phyloP scores from a whole-genome alignment of 2,888 invertebrate genomes.

The Ormia ochracea region DNA sequence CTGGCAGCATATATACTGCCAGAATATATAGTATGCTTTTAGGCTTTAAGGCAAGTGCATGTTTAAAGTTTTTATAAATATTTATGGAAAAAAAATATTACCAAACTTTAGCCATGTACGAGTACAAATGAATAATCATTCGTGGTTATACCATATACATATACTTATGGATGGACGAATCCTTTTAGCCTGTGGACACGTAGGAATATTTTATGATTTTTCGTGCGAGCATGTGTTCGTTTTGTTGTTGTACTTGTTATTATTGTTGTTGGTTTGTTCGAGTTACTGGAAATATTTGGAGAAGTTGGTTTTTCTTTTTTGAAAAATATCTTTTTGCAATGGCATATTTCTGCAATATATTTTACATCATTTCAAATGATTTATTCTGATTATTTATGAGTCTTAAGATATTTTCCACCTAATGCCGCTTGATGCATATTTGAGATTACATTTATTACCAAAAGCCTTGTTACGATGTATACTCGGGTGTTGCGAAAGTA shows the following conservation, averaged over 20 bases:
- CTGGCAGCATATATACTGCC: neutral
- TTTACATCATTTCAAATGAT: constrained; percentile 44
- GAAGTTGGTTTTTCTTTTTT: constrained; percentile 5
- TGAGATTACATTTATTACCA: constrained; percentile 27
- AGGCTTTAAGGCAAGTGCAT: constrained; percentile 36
- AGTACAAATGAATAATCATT: neutral
- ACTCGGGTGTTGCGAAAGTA: too few relatives aligned
- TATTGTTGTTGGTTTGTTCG: neutral
- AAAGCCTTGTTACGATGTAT: neutral
- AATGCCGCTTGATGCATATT: constrained; percentile 28
- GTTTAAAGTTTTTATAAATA: neutral
- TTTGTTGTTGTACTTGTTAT: neutral
- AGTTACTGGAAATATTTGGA: neutral
- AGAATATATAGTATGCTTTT: constrained; percentile 37
- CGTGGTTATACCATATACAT: neutral
- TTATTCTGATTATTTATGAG: constrained; percentile 54
- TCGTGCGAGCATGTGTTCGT: constrained; percentile 4
- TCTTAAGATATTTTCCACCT: constrained; percentile 27
- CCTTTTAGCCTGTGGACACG: constrained; percentile 38
- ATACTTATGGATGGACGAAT: constrained; percentile 20
- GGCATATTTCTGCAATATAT: constrained; percentile 37
- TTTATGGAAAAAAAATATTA: neutral
- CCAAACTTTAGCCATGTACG: neutral
- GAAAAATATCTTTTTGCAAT: constrained; percentile 35
- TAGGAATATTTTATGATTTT: constrained; percentile 35